Evolutionary conservation across 2,888 invertebrate species (phyloP).

Genomic region (Drosophila algonquin): DNA sequence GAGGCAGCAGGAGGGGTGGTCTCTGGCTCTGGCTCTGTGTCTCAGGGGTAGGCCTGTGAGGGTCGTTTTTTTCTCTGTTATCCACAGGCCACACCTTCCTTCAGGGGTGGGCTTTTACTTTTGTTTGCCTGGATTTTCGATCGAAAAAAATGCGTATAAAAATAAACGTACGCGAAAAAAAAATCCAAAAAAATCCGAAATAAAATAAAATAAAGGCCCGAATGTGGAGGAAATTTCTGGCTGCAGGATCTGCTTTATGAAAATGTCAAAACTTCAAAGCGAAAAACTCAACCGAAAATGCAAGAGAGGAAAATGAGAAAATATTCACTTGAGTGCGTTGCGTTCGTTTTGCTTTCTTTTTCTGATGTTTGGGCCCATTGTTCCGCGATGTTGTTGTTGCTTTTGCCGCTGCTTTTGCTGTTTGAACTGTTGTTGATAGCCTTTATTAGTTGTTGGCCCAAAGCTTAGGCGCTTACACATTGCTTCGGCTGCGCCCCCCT

Average conservation of each 20-base stretch:
- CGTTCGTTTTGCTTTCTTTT: conserved; percentile 60
- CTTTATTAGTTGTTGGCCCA: conserved; percentile 78
- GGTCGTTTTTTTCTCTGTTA: conserved; percentile 63
- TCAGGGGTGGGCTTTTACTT: conserved; percentile 81
- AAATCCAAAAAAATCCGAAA: conserved; percentile 13
- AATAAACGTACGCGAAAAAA: conserved; percentile 17
- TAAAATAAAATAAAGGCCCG: conserved; percentile 40
- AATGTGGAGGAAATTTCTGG: conserved; percentile 15
- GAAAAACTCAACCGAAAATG: conserved; percentile 61
- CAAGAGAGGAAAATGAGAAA: conserved; percentile 79
- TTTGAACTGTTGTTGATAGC: conserved; percentile 80
- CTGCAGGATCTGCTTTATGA: conserved; percentile 72
- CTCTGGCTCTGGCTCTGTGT: conserved; percentile 37
- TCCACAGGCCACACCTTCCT: conserved; percentile 81
- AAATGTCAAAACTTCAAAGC: conserved; percentile 82
- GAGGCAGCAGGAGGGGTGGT: conserved; percentile 1
- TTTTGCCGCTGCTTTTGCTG: conserved; percentile 51
- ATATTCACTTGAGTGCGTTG: conserved; percentile 80
- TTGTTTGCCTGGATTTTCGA: conserved; percentile 75
- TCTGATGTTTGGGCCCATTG: conserved; percentile 32
- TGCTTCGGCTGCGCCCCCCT: conserved; percentile 23
- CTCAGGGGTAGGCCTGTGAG: conserved; percentile 52
- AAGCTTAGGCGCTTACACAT: conserved; percentile 74
- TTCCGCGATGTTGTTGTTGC: conserved; percentile 48
- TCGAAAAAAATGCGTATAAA: conserved; percentile 42